Evolutionary conservation across 1,140 invertebrate species (phyloP), one percentile per base, ranked within the genome.

Genomic region (Vanessa tameamea): DNA sequence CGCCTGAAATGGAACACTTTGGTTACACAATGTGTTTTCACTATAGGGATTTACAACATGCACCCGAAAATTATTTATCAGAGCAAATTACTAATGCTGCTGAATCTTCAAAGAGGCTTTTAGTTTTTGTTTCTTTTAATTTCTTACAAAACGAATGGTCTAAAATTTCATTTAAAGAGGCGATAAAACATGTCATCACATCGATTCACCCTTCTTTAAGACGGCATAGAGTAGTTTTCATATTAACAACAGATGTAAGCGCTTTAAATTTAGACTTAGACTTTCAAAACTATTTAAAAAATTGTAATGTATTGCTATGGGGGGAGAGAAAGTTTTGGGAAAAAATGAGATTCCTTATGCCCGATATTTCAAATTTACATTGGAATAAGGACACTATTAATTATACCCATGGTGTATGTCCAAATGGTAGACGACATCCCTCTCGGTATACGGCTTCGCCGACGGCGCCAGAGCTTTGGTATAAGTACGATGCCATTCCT

Each of bases 301-400:
- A 96, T 48, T 97, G 96, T 90, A 96, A 96, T 3, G 96, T 97
- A 51, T 95, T 98, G 66, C 94, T 96, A 68, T 97, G 96, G 96
- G 96, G 96, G 57, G 97, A 97, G 84, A 96, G 96, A 81, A 94
- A 96, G 84, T 98, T 98, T 91, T 98, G 97, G 97, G 96, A 97
- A 79, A 98, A 98, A 92, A 94, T 98, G 47, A 94, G 96, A 61
- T 98, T 96, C 92, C 95, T 96, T 23, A 96, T 98, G 95, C 97
- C 97, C 8, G 97, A 98, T 77, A 96, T 91, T 79, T 90, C 92
- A 50, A 93, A 93, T 77, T 87, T 93, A 67, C 93, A 93, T 78
- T 93, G 92, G 92, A 93, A 93, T 71, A 93, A 93, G 81, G 92
- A 92, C 70, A 85, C 88, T 72, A 82, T 91, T 48, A 93, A 93